phyloP scores from a whole-genome alignment of 2,113 vertebrate species.

The Rhinoderma darwinii region DNA sequence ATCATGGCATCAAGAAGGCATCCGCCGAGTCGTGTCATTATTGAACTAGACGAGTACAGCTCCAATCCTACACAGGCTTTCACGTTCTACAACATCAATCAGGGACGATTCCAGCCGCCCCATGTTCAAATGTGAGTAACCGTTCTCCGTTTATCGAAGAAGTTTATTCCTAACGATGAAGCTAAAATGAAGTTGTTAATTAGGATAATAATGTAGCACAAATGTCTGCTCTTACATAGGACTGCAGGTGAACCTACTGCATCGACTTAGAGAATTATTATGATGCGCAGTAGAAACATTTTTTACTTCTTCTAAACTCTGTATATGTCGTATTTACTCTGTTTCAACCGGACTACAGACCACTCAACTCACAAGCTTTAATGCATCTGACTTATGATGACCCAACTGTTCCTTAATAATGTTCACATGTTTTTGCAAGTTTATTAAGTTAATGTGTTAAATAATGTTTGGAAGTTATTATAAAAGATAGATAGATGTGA shows the following conservation, averaged over 20 bases:
- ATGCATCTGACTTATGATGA: too few relatives aligned
- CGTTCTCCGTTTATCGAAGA: background rate
- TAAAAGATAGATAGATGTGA: too few relatives aligned
- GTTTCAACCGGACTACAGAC: background rate
- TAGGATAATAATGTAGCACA: background rate
- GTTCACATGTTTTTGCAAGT: too few relatives aligned
- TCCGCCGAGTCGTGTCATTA: conserved; percentile 76
- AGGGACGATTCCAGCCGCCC: conserved; percentile 96
- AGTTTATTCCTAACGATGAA: background rate
- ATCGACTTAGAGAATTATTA: background rate
- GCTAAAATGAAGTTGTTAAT: background rate
- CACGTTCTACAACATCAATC: conserved; percentile 99
- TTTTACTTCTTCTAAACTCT: background rate
- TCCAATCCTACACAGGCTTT: conserved; percentile 97
- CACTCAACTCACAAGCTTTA: too few relatives aligned
- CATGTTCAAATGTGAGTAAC: conserved; percentile 94
- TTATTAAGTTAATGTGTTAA: too few relatives aligned
- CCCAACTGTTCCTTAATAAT: too few relatives aligned
- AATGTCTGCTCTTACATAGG: background rate
- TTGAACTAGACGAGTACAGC: conserved; percentile 97
- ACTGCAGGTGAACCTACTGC: background rate
- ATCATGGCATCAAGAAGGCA: conserved; percentile 90
- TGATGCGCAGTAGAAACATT: background rate
- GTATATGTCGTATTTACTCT: background rate
- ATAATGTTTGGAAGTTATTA: too few relatives aligned